These are phyloP conservation scores for Patella depressa DNA, from an alignment of 2,888 invertebrate genomes.

Conservation along the genomic window DNA sequence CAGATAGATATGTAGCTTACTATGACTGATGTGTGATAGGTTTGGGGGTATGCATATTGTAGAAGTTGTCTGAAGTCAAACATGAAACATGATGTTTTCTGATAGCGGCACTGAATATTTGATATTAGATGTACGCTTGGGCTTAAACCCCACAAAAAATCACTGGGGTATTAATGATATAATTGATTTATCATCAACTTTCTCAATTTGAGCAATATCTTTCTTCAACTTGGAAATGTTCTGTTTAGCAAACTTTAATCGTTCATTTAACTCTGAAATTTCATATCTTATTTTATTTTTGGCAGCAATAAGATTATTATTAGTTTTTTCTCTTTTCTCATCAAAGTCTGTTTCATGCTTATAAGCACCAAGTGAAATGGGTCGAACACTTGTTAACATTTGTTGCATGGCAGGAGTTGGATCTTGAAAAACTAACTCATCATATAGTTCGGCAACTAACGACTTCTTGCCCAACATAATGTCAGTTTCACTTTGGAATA, in stretches of 20 bases:
- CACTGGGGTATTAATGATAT: background rate
- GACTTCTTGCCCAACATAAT: slow-evolving; percentile 73
- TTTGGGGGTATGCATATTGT: too few relatives aligned
- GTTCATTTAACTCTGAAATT: slow-evolving; percentile 69
- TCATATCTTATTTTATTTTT: slow-evolving; percentile 77
- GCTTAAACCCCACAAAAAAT: too few relatives aligned
- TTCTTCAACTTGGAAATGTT: slow-evolving; percentile 77
- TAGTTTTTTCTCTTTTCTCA: slow-evolving; percentile 79
- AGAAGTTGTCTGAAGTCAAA: too few relatives aligned
- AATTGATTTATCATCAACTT: slow-evolving; percentile 22
- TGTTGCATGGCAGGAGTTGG: slow-evolving; percentile 84
- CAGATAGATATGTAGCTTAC: too few relatives aligned
- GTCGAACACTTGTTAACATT: slow-evolving; percentile 83
- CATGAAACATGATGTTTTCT: too few relatives aligned
- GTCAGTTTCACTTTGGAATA: slow-evolving; percentile 84
- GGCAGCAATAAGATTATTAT: slow-evolving; percentile 83
- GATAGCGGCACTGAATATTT: too few relatives aligned
- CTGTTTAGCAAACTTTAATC: slow-evolving; percentile 68
- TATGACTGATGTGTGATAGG: too few relatives aligned
- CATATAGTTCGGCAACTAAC: slow-evolving; percentile 92
- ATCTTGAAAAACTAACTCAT: slow-evolving; percentile 84
- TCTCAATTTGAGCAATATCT: slow-evolving; percentile 85
- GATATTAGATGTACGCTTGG: too few relatives aligned
- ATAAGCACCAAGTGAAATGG: slow-evolving; percentile 80
- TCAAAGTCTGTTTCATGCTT: slow-evolving; percentile 93